phyloP scores from a whole-genome alignment of 2,113 vertebrate genomes.

The Oryzias woworae region DNA sequence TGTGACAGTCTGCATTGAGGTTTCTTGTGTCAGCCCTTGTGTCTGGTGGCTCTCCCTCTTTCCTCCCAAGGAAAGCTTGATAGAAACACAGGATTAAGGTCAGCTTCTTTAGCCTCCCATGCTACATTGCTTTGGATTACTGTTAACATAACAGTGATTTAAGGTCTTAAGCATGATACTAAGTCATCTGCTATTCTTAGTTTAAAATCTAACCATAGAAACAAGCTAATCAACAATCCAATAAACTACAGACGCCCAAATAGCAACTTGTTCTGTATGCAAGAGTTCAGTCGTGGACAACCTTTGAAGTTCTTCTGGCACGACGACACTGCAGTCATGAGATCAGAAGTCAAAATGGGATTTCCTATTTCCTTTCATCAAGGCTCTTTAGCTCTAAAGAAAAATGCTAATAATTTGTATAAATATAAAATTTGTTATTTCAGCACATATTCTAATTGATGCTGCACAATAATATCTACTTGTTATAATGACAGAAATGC shows the following conservation, averaged over 20 bases:
- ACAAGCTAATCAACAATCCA: constrained; percentile 59
- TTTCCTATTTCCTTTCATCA: too few relatives aligned
- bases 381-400: too few relatives aligned
- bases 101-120: constrained; percentile 62
- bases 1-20: constrained; percentile 43
- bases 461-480: too few relatives aligned
- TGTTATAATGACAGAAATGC: too few relatives aligned
- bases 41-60: constrained; percentile 8
- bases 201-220: constrained; percentile 68
- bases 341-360: too few relatives aligned
- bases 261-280: constrained; percentile 38
- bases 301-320: not conserved
- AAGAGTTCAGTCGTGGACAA: not conserved
- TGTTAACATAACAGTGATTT: constrained; percentile 73
- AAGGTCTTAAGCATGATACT: constrained; percentile 69
- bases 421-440: too few relatives aligned
- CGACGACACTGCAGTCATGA: too few relatives aligned
- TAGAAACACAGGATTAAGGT: constrained; percentile 74
- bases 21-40: constrained; percentile 32
- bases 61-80: constrained; percentile 54
- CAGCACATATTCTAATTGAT: too few relatives aligned
- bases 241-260: constrained; percentile 45
- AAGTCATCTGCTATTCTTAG: constrained; percentile 72
- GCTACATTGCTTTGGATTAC: constrained; percentile 70
- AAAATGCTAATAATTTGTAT: too few relatives aligned